Evolutionary conservation across 2,113 vertebrate genomes (phyloP), one percentile per base, ranked within the genome.

Genomic region (Oncorhynchus gorbuscha): DNA sequence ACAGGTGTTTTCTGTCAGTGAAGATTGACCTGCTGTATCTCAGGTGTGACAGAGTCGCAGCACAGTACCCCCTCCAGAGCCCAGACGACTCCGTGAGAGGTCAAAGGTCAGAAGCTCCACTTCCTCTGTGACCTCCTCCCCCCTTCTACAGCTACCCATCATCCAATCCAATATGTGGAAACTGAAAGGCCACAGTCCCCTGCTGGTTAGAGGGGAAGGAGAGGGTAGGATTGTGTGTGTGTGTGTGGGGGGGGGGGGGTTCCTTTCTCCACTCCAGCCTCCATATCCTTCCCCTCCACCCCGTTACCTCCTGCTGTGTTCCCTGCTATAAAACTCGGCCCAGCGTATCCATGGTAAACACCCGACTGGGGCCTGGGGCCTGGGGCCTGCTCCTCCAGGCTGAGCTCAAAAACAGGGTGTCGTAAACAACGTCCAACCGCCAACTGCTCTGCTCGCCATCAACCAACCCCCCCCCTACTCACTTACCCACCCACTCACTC

Each of bases 371-470:
- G 70, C 51, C 13, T n/a, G 55, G 28, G 70, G 70, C 51, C 13
- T 7, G 71, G 28, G 26, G 26, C 51, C 51, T 13, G 14, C 51
- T 16, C 51, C 51, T 55, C 51, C 11, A 35, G 24, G 64, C 64
- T 65, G n/a, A 13, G 64, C 18, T 73, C 55, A 26, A 73, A 73
- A 73, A 62, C 75, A 73, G 79, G 76, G 59, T 71, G 65, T 68
- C 39, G 20, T 83, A 79, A 79, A 83, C 74, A 76, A 82, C 16
- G 74, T 62, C 72, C 32, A 80, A 79, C 74, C 58, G 79, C 79
- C 69, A 74, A 73, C 81, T 26, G 67, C 78, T 77, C 74, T 78
- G 73, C 79, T 3, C 16, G 24, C 55, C 71, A 30, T 28, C 72
- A 45, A 16, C 16, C 66, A 45, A 45, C 18, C 66, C 4, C 30